Conservation (phyloP, 2,888 invertebrate genomes). For the Euplexia lucipara region DNA sequence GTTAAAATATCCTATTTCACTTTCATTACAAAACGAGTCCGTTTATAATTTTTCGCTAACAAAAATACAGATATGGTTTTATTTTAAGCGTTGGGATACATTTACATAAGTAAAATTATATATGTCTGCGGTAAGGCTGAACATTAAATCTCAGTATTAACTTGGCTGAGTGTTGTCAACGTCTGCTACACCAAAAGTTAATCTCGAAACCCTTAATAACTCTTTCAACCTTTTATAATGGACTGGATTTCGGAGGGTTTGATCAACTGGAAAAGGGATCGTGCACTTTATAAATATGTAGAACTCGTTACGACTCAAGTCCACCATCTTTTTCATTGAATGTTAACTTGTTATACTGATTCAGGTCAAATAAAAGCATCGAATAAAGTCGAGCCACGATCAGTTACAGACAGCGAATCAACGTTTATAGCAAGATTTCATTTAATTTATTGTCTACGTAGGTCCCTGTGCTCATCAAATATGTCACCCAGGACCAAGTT, state of each 20-base stretch:
- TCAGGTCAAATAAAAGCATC: constrained; percentile 23
- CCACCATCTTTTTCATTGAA: constrained; percentile 18
- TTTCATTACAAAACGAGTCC: too few relatives aligned
- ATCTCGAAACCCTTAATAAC: constrained; percentile 57
- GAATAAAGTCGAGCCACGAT: constrained; percentile 6
- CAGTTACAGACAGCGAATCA: constrained; percentile 11
- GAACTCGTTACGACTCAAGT: constrained; percentile 32
- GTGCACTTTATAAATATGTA: constrained; percentile 48
- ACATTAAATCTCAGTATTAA: constrained; percentile 18
- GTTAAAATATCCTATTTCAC: too few relatives aligned
- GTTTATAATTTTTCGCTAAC: too few relatives aligned
- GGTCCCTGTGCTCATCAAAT: background rate
- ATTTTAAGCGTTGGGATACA: background rate
- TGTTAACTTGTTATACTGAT: constrained; percentile 14
- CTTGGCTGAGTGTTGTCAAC: constrained; percentile 20
- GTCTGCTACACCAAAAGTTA: constrained; percentile 48
- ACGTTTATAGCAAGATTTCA: constrained; percentile 13
- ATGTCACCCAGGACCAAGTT: constrained; percentile 1
- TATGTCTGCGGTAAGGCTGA: constrained; percentile 9
- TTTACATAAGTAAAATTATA: constrained; percentile 15
- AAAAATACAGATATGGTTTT: background rate
- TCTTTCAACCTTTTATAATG: constrained; percentile 63
- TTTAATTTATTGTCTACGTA: background rate
- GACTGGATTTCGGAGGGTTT: constrained; percentile 53
- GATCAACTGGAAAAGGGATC: constrained; percentile 62